Evolutionary conservation across 2,888 invertebrate species (phyloP), one percentile per base, ranked within the genome.

Genomic region (Pachymerium ferrugineum): DNA sequence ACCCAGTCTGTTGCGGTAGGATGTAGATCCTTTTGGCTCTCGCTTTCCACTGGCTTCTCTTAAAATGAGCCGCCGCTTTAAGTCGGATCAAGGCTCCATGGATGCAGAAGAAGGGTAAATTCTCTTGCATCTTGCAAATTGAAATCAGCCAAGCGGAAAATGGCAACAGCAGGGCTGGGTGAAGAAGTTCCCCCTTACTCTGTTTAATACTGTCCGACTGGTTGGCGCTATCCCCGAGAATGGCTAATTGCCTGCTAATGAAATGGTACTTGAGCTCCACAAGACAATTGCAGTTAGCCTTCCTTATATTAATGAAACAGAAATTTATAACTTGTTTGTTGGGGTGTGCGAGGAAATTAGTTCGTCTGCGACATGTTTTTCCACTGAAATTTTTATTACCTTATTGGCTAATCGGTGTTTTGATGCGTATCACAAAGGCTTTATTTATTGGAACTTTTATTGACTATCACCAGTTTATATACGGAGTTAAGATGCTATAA

Each of bases 71-170:
- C 47, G 47, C 47, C 47, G 47, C 47, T 47, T 47, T 47, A 47
- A 47, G 47, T 47, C 47, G 47, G 47, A 47, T 47, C 47, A 47
- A 47, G 47, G 47, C 47, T 47, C 47, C 47, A 47, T 47, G 47
- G 47, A 47, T 47, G 47, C 47, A 47, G 47, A 47, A 47, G 47
- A 47, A 19, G 47, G 47, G 47, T 47, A 47, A 47, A 47, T 47
- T 47, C 47, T 47, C 47, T 47, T 47, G 47, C 47, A 47, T 47
- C 47, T 47, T 47, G 47, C 47, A 47, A 47, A 47, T 47, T 47
- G 47, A 47, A 47, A 47, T 47, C 47, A 47, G 19, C 19, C 47
- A 10, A 47, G 47, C 19, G 19, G 19, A 47, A 47, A 47, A 47
- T 47, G 47, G 47, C 19, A 47, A 47, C 47, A 47, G 47, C 47